Base-by-base conservation (phyloP, 92 coral and sea anemone genomes). In the Zoanthus sansibaricus region DNA sequence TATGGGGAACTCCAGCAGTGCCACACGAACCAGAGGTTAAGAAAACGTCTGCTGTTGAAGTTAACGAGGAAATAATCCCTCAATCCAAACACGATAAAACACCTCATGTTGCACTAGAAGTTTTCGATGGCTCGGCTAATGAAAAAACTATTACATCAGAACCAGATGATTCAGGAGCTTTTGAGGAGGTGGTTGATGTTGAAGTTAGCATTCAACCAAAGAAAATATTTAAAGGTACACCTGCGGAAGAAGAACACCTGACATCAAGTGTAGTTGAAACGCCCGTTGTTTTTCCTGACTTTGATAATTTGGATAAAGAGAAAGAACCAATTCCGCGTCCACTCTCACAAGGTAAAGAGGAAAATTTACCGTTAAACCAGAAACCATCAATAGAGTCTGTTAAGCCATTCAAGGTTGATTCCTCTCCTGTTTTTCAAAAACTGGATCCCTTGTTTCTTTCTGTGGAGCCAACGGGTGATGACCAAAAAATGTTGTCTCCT, bases 391-490 rank as follows among this genome's bases (percentile, higher is more conserved):
- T 48, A 76, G 79, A 86, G 80, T 71, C 72, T 48, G 21, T 7
- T 17, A 78, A 89, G n/a, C 56, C 56, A 14, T 46, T 32, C 6
- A 47, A 79, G 32, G 25, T 62, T 7, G 72, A 52, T 31, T 75
- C 30, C 15, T 16, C 76, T 6, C 79, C 83, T 4, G 90, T 68
- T 3, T 89, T 89, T 51, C 67, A 92, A 32, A 88, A 83, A 52
- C 90, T 85, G 0, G 92, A 88, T 31, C 92, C 88, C 9, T 77
- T 88, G 21, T 89, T 30, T 51, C 89, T 88, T 30, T 86, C 86
- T 58, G 64, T 52, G 31, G 42, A 16, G 33, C 32, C 42, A 48
- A 75, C 0, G 9, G 8, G n/a, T 15, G 14, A 47, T 75, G 59
- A 18, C 33, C n/a, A 48, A 75, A 21, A 75, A 20, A 9, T 75